A percentile compares a stretch with the other conserved stretches of the same genome.
Conservation (phyloP, 2,113 vertebrate species). For the Hemiscyllium ocellatum region DNA sequence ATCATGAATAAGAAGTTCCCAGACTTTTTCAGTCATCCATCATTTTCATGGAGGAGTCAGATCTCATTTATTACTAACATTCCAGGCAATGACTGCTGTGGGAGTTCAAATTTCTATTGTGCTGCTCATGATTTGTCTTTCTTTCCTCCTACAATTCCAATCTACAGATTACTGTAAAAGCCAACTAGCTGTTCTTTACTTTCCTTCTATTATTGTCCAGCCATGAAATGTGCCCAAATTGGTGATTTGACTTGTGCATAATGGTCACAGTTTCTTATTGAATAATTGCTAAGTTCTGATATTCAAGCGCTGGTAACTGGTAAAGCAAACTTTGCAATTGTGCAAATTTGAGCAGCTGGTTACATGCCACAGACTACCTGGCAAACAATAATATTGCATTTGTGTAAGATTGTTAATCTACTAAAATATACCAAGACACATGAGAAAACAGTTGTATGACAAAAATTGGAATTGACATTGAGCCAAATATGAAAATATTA, state of each 20-base stretch:
- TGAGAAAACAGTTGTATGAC: background rate
- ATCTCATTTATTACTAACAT: background rate
- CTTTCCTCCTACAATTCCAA: background rate
- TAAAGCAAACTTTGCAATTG: background rate
- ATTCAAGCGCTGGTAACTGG: background rate
- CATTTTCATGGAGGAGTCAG: constrained; percentile 14
- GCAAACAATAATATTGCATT: background rate
- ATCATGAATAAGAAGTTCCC: background rate
- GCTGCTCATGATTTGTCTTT: background rate
- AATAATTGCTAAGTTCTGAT: background rate
- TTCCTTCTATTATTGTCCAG: background rate
- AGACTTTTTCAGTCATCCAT: background rate
- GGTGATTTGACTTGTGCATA: background rate
- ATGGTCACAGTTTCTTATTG: background rate
- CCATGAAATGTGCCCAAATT: background rate
- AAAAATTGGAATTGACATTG: too few relatives aligned
- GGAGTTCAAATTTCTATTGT: constrained; percentile 11
- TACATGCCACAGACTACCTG: background rate
- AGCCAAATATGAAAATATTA: too few relatives aligned
- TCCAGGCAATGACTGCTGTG: background rate
- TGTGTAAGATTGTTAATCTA: background rate
- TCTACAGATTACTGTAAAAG: background rate
- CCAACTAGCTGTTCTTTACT: background rate
- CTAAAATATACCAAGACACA: background rate
- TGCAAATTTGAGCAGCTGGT: background rate